Percentiles rank a stretch among this genome's conserved stretches.
Conservation (phyloP, 2,113 vertebrate genomes). For the Pollimyrus isidori region DNA sequence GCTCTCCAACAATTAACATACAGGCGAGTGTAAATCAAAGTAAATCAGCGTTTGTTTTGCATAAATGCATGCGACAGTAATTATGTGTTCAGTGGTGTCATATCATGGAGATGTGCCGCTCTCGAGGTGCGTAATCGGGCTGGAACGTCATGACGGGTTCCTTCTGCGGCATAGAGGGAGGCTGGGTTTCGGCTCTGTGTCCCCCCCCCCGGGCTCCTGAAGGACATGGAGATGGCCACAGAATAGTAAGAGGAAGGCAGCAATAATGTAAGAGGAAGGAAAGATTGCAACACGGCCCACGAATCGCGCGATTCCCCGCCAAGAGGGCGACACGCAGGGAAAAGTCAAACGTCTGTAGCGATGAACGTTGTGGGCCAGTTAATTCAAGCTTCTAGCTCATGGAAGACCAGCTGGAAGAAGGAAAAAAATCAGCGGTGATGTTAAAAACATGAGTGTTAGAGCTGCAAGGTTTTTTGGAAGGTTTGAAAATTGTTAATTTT, state of each 20-base stretch:
- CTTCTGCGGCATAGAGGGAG: not conserved
- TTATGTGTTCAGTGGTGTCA: not conserved
- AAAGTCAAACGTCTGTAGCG: not conserved
- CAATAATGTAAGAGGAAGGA: not conserved
- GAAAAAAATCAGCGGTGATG: not conserved
- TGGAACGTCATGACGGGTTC: not conserved
- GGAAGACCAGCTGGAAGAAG: not conserved
- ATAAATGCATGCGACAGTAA: not conserved
- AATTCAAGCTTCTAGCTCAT: not conserved
- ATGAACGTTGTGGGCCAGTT: not conserved
- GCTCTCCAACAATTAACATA: constrained; percentile 1
- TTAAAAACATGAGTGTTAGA: not conserved
- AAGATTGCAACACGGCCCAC: not conserved
- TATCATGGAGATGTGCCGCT: not conserved
- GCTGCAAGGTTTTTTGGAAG: not conserved
- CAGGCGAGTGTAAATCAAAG: not conserved
- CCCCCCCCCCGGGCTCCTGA: constrained; percentile 1
- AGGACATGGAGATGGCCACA: not conserved
- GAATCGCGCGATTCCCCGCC: not conserved
- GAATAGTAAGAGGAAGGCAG: not conserved
- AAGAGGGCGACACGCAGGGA: not conserved
- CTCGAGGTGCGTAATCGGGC: not conserved
- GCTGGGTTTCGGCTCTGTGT: not conserved
- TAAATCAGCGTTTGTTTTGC: constrained; percentile 1
- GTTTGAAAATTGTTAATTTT: not conserved